Evolutionary conservation across 64 coral and sea anemone species (phyloP).

Genomic region (Pachyseris speciosa): DNA sequence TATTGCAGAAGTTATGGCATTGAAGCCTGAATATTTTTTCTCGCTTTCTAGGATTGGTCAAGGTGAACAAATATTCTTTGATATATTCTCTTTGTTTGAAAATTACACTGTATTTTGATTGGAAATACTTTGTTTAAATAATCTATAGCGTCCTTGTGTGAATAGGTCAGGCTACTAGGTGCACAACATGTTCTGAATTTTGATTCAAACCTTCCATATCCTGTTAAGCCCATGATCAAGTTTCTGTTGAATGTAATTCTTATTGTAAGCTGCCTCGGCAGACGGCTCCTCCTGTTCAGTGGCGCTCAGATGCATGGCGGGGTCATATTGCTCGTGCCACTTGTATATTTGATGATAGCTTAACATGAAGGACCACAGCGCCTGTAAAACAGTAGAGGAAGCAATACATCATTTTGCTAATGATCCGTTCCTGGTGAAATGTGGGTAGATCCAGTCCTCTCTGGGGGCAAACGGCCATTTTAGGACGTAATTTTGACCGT

Average conservation of each 20-base stretch:
- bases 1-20: not conserved
- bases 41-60: not conserved
- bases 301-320: conserved; percentile 77
- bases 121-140: no score
- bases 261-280: conserved; percentile 89
- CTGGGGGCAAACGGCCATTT: no score
- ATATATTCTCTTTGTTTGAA: no score
- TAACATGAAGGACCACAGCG: conserved; percentile 89
- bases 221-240: conserved; percentile 94
- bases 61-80: conserved; percentile 25
- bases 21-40: not conserved
- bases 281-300: conserved; percentile 81
- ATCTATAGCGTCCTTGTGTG: no score
- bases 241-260: conserved; percentile 97
- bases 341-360: conserved; percentile 94
- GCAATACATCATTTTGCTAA: no score
- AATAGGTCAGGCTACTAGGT: no score
- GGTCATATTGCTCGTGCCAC: conserved; percentile 96
- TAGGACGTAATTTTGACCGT: no score
- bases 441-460: no score
- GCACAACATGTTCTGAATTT: no score
- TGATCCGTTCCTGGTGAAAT: no score
- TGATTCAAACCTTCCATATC: conserved; percentile 87
- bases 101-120: no score
- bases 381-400: conserved; percentile 7